A percentile compares a stretch with the other conserved stretches of the same genome.
Conservation (phyloP, 1,140 invertebrate genomes). For the Pygmarrhopalites habei region DNA sequence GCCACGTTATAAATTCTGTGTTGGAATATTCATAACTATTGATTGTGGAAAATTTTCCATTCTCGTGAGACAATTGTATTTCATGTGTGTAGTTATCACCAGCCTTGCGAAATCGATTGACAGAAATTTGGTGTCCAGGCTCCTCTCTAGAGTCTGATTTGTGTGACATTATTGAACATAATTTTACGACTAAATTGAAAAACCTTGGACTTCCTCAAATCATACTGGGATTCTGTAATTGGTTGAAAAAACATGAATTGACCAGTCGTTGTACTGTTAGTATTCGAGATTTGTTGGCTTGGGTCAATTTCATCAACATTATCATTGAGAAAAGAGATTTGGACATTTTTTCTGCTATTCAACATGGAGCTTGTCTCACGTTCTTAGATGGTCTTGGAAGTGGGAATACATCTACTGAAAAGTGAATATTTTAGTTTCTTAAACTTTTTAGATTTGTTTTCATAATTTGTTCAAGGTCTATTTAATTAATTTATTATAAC, state of each 20-base stretch:
- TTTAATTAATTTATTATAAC: background rate
- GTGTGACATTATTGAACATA: conserved; percentile 68
- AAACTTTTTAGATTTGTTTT: too few species aligned
- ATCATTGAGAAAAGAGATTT: background rate
- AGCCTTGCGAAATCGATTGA: conserved; percentile 93
- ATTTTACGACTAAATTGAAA: conserved; percentile 54
- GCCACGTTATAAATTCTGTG: too few species aligned
- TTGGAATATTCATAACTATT: too few species aligned
- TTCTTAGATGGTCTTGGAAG: conserved; percentile 84
- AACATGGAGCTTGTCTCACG: conserved; percentile 82
- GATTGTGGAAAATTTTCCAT: too few species aligned
- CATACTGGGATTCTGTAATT: conserved; percentile 73
- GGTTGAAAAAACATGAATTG: conserved; percentile 64
- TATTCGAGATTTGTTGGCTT: conserved; percentile 85
- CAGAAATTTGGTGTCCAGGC: conserved; percentile 95
- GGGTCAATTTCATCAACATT: conserved; percentile 84
- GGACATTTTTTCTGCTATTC: conserved; percentile 30
- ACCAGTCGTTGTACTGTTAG: conserved; percentile 73
- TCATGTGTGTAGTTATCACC: conserved; percentile 90
- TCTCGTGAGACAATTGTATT: too few species aligned
- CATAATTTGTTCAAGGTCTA: background rate
- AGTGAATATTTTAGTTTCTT: conserved; percentile 40
- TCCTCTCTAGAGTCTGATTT: conserved; percentile 63
- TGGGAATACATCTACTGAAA: conserved; percentile 57
- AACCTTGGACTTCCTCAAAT: conserved; percentile 52